Evolutionary conservation across 2,797 vertebrate species (phyloP), one percentile per base, ranked within the genome.

Genomic region (Apogon hyalosoma): DNA sequence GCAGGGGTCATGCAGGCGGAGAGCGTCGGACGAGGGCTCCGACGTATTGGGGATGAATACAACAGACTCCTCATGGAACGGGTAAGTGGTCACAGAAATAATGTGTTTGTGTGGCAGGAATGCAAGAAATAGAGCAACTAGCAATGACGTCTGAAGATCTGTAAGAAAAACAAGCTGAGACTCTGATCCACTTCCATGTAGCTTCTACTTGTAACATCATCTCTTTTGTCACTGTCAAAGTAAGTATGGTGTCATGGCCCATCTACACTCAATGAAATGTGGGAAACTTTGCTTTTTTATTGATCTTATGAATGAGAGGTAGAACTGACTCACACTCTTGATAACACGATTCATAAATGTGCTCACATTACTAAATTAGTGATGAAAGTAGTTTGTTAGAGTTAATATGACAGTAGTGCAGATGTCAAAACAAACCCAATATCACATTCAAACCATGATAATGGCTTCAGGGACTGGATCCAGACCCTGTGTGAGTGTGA

Each of bases 21-120:
- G 78, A 77, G 86, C 8, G 90, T 97, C 0, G 97, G 96, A 4
- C 95, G 81, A 69, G 94, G 96, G 75, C 92, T 99, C 74, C 94
- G 93, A 43, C 93, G 92, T 46, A 95, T 98, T 1, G 98, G 97
- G 3, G 98, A 98, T 2, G 95, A 98, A 9, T 97, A 93, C 78
- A 94, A 98, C 57, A 47, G 15, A 6, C 43, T 79, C 2, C 74
- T 91, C 39, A 56, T 84, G 46, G 60, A 73, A 28, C 61, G 88
- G 90, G 93, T 94, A 42, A 91, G 92, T 90, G 54, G 54, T 72
- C 33, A 51, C 28, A 24, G 33, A 38, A 15, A 8, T 0, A 11
- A 1, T 66, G 10, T 64, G 40, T 50, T 40, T 60, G 51, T 42
- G 31, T 41, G 21, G 16, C 8, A 3, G 24, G 24, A 4, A 1